A percentile compares a stretch with the other conserved stretches of the same genome.
These are phyloP conservation scores for Psilanteris sp. DNA, from an alignment of 1,140 invertebrate species.

Conservation along the genomic window DNA sequence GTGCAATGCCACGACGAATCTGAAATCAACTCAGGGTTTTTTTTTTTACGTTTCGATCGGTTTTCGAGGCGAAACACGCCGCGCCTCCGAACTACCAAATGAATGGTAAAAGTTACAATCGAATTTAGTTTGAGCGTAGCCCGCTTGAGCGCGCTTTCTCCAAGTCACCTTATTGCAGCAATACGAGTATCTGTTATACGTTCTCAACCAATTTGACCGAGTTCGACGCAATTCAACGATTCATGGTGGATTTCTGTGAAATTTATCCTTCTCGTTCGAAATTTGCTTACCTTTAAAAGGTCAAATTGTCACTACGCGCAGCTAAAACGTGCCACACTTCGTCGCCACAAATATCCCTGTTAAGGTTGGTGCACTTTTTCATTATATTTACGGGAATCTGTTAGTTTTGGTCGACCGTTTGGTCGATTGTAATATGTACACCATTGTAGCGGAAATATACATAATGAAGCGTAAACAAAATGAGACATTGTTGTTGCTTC, in stretches of 20 bases:
- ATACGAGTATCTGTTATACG: constrained; percentile 23
- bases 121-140: constrained; percentile 8
- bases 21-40: too few species aligned
- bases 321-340: not conserved
- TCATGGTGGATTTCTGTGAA: constrained; percentile 40
- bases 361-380: constrained; percentile 25
- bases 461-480: constrained; percentile 36
- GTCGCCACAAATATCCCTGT: not conserved
- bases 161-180: constrained; percentile 9
- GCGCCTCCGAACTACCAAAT: too few species aligned
- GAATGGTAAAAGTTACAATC: constrained; percentile 1
- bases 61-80: too few species aligned
- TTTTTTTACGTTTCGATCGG: too few species aligned
- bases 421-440: constrained; percentile 11
- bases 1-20: too few species aligned
- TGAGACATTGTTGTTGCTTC: too few species aligned
- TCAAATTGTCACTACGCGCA: not conserved
- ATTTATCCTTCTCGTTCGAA: constrained; percentile 4
- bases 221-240: constrained; percentile 56
- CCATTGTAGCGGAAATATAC: constrained; percentile 22
- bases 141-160: constrained; percentile 23
- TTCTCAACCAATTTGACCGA: constrained; percentile 32
- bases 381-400: not conserved
- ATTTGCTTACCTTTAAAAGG: not conserved
- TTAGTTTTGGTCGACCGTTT: constrained; percentile 13